A percentile compares a stretch with the other conserved stretches of the same genome.
These are phyloP conservation scores for Tyria jacobaeae DNA, from an alignment of 2,888 invertebrate species.

Conservation along the genomic window DNA sequence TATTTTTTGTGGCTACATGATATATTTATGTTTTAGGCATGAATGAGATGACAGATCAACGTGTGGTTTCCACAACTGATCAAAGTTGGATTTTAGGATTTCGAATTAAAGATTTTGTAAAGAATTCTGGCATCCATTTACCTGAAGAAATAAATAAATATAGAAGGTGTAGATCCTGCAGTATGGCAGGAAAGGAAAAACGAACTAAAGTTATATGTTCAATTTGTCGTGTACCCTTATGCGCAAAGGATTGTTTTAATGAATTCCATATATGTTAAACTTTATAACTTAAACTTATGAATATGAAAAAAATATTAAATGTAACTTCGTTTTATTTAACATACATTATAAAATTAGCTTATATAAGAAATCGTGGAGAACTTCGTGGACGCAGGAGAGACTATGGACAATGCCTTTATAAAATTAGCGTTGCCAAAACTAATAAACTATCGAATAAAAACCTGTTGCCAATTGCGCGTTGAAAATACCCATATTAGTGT, in stretches of 20 bases:
- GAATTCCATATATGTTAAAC: neutral
- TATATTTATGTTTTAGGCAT: constrained; percentile 1
- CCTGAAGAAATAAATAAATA: constrained; percentile 23
- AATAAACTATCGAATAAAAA: no score
- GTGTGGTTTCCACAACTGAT: neutral
- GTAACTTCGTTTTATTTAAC: no score
- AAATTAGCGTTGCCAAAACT: no score
- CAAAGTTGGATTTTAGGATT: neutral
- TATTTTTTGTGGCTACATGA: neutral
- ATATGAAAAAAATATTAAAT: no score
- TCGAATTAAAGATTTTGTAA: neutral
- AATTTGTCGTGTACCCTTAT: constrained; percentile 5
- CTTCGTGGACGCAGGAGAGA: no score
- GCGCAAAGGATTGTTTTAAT: constrained; percentile 2
- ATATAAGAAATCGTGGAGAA: no score
- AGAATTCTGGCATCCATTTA: constrained; percentile 7
- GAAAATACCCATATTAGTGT: no score
- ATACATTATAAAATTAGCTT: no score
- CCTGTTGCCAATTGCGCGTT: no score
- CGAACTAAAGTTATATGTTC: constrained; percentile 13
- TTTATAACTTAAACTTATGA: no score
- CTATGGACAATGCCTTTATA: no score
- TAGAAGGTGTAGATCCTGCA: constrained; percentile 26
- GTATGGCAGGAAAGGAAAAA: constrained; percentile 12
- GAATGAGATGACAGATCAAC: neutral